Base-by-base conservation (phyloP, 2,888 invertebrate species). In the Leucoma salicis region DNA sequence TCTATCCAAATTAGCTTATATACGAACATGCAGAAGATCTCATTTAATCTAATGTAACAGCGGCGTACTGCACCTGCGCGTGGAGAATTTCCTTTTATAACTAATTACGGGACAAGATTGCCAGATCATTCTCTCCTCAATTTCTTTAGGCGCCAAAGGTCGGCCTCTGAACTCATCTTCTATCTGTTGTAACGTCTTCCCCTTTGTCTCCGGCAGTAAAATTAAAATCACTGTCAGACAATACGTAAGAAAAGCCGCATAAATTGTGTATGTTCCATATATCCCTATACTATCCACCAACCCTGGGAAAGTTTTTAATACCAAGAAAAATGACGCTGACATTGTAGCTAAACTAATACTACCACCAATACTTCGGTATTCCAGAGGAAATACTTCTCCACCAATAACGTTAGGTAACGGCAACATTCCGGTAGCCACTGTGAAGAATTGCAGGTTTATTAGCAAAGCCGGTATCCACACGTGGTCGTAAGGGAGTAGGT, bases 331-430 rank as follows among this genome's bases (percentile, higher is more conserved):
- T 32, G 92, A 86, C 1, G 86, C 59, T 31, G 92, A 92, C 14
- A 90, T 88, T 2, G 91, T 86, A 25, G 91, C 87, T 14, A 92
- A 78, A 10, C 92, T 91, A 7, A 93, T 77, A 0, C 92, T 92
- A 1, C 93, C 91, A 1, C 93, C 93, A 0, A 92, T 72, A 14
- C 92, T 92, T 38, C 92, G 83, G 35, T 90, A 90, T 34, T 89
- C 85, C 14, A 91, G 77, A 1, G 94, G 90, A 50, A 93, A 94
- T 0, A 94, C 83, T 66, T 95, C 95, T 0, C 94, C 94, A 24
- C 92, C 91, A 76, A 95, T 91, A 3, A 93, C 91, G 82, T 92
- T 94, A 0, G 94, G 94, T 42, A 95, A 57, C 0, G 94, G 93
- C 6, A 92, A 77, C 63, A 92, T 81, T 0, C 94, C 93, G 0